Evolutionary conservation across 2,888 invertebrate species (phyloP).

Genomic region (Dioctria rufipes): DNA sequence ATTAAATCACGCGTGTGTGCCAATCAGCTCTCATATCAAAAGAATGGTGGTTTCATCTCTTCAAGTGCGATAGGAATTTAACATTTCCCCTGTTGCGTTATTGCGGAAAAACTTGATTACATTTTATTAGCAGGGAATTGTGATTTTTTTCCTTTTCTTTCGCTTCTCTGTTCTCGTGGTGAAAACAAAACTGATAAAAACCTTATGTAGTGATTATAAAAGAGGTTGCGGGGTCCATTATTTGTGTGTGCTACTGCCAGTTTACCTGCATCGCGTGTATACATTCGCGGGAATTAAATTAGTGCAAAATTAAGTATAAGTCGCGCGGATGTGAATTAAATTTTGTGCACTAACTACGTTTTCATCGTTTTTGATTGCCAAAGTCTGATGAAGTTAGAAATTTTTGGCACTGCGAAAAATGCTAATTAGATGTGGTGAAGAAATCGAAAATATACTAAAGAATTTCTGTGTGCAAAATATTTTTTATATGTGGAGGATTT

Average conservation of each 20-base stretch:
- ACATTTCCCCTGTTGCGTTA: not conserved
- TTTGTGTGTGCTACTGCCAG: too few relatives aligned
- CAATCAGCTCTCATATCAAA: not conserved
- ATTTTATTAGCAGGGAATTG: conserved; percentile 1
- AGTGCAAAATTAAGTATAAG: not conserved
- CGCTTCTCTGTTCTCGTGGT: not conserved
- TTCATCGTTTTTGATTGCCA: conserved; percentile 3
- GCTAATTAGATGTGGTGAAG: conserved; percentile 15
- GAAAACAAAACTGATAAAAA: not conserved
- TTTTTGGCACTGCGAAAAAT: conserved; percentile 28
- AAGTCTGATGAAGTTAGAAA: conserved; percentile 5
- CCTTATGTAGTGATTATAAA: not conserved
- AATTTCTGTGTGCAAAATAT: conserved; percentile 16
- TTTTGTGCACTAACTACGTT: conserved; percentile 9
- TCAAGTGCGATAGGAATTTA: not conserved
- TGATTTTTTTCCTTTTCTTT: not conserved
- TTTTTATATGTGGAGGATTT: not conserved
- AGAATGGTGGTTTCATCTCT: not conserved
- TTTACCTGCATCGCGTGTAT: too few relatives aligned
- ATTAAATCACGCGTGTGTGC: conserved; percentile 3
- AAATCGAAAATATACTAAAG: conserved; percentile 1
- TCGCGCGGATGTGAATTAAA: not conserved
- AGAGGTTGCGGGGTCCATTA: not conserved
- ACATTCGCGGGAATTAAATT: not conserved
- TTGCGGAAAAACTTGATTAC: not conserved